Evolutionary conservation across 2,888 invertebrate genomes (phyloP).

Genomic region (Macropis europaea): DNA sequence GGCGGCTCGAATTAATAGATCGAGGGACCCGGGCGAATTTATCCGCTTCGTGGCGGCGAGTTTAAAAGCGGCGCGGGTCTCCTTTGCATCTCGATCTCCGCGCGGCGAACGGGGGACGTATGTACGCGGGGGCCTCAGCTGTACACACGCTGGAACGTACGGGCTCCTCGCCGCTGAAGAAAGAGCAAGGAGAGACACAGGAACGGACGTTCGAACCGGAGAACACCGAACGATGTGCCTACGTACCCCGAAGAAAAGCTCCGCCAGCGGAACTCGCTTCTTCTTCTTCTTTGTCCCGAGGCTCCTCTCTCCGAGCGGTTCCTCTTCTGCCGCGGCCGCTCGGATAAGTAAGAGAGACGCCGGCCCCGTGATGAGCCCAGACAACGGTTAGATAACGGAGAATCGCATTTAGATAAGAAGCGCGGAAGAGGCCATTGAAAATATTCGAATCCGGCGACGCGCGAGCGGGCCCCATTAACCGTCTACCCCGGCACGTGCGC

Average conservation of each 20-base stretch:
- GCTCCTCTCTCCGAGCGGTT: slow-evolving; percentile 1
- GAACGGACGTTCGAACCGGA: slow-evolving; percentile 57
- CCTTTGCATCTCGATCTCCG: slow-evolving; percentile 74
- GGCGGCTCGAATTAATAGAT: slow-evolving; percentile 78
- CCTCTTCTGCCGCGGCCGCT: slow-evolving; percentile 1
- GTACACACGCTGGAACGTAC: slow-evolving; percentile 51
- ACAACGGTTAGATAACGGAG: slow-evolving; percentile 60
- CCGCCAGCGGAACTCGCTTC: slow-evolving; percentile 22
- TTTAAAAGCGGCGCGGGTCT: slow-evolving; percentile 74
- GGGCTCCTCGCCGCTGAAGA: slow-evolving; percentile 1
- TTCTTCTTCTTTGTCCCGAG: slow-evolving; percentile 43
- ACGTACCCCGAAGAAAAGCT: slow-evolving; percentile 53
- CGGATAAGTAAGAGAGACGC: slow-evolving; percentile 53
- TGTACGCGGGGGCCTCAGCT: slow-evolving; percentile 42
- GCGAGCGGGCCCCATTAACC: slow-evolving; percentile 45
- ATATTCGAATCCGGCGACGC: slow-evolving; percentile 41
- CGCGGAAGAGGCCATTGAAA: slow-evolving; percentile 50
- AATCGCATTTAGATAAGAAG: slow-evolving; percentile 57
- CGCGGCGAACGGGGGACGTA: slow-evolving; percentile 48
- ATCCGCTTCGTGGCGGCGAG: slow-evolving; percentile 76
- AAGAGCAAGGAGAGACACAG: slow-evolving; percentile 34
- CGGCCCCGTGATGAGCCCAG: slow-evolving; percentile 43
- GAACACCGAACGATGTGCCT: slow-evolving; percentile 40
- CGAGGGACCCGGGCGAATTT: slow-evolving; percentile 77
- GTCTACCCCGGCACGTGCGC: slow-evolving; percentile 44